Evolutionary conservation across 1,140 invertebrate species (phyloP), one percentile per base, ranked within the genome.

Genomic region (Xylocopa sonorina): DNA sequence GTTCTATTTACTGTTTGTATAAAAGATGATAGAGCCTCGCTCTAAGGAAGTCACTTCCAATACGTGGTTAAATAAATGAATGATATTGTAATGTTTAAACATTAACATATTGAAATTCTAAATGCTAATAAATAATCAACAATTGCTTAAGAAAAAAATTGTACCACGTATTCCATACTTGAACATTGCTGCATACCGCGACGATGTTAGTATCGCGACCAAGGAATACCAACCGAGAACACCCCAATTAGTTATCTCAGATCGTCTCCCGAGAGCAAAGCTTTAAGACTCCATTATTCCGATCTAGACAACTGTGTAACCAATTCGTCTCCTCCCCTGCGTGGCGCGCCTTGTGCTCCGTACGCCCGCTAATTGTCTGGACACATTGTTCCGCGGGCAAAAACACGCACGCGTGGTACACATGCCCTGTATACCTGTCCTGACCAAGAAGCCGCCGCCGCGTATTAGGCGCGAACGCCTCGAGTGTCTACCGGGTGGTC

Each of bases 401-500:
- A 43, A 43, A 67, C 38, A 46, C 16, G 16, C 29, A 46, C n/a
- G 29, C 38, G 9, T 38, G 38, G 9, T 38, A 9, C 24, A 58
- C 48, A 29, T 6, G 63, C 32, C n/a, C 57, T 34, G 14, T 46
- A 24, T 66, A 58, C 9, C 64, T 60, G 48, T 32, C 58, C n/a
- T n/a, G 32, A 29, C 43, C 32, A 63, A 60, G 58, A 71, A 76
- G 71, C 50, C 29, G 60, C 50, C 29, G 60, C 32, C 12, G 57
- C 43, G 34, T 66, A 78, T 78, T 82, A 83, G 73, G 75, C 21
- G 60, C 32, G 16, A 62, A 71, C 66, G 81, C 81, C 81, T 72
- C 64, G 80, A 78, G 81, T 83, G 62, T 83, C 79, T 82, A 82
- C 80, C 80, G 80, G 81, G 81, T 82, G 81, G 81, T 82, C 81